Conservation (phyloP, 2,113 vertebrate genomes). For the Riparia riparia region DNA sequence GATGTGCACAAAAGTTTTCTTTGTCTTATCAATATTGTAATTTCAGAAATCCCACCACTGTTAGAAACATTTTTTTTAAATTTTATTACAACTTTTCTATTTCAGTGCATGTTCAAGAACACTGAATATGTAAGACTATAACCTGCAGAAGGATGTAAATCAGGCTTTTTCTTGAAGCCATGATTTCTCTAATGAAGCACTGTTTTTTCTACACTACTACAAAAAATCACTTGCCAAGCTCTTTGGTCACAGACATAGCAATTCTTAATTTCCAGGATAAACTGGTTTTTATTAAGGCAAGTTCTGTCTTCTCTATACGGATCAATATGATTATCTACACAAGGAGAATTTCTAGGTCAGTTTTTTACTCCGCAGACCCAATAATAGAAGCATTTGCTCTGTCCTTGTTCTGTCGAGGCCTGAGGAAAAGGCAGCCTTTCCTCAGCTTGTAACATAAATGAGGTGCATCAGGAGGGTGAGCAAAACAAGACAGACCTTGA, state of each 20-base stretch:
- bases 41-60: not conserved
- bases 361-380: not conserved
- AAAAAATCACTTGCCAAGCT: not conserved
- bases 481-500: not conserved
- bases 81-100: not conserved
- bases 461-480: not conserved
- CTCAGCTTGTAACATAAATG: not conserved
- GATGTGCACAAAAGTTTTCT: not conserved
- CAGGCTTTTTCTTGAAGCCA: accelerated
- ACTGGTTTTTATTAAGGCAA: not conserved
- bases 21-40: not conserved
- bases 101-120: not conserved
- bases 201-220: not conserved
- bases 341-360: not conserved
- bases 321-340: not conserved
- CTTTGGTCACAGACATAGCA: not conserved
- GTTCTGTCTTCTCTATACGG: not conserved
- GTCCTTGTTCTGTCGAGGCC: not conserved
- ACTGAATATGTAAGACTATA: not conserved
- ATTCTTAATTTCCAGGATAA: not conserved
- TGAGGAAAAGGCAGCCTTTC: not conserved
- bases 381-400: not conserved
- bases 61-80: not conserved
- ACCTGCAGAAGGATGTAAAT: not conserved
- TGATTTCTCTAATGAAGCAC: not conserved